Base-by-base conservation (phyloP, 1,140 invertebrate species). In the Drosophila kanapiae region DNA sequence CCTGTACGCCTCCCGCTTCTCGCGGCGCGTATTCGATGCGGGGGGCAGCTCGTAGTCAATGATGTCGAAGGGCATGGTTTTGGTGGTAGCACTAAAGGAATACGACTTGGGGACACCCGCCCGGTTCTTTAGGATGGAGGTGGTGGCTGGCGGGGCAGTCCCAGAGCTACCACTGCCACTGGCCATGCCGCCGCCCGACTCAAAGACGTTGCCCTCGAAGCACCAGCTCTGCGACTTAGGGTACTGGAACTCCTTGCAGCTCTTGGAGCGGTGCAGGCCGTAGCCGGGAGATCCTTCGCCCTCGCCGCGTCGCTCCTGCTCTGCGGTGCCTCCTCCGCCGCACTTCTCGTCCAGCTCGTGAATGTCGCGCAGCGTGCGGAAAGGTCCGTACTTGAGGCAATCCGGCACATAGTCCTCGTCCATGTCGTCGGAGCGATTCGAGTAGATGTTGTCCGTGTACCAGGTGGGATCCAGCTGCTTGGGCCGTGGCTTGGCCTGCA, bases 361-460 rank as follows among this genome's bases (percentile, higher is more conserved):
- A 16, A 92, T 91, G 62, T 91, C 86, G 11, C 92, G 77, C 23
- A 91, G 58, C 2, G 85, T 82, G 37, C 85, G 78, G 10, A 92
- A 91, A n/a, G 71, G 76, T 49, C 87, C 88, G 16, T 93, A 92
- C 49, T 92, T 92, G 14, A 93, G 58, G 60, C 91, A 92, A 31
- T 92, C 91, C 4, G 92, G 90, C 38, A 92, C 77, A 45, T 91
- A 92, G 35, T 92, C 92, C 47, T 92, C 91, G 40, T 93, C 92
- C 35, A 92, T 77, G 60, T 93, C 92, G 54, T 93, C 78, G 33
- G 92, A 92, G 67, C 93, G 75, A 59, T 93, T 93, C n/a, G 93
- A 92, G 85, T 93, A 93, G 11, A 94, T 94, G 75, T 94, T 94
- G 57, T 94, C 94, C 54, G 92, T 93, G 60, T 92, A 93, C 93